Percentiles rank a stretch among this genome's conserved stretches.
phyloP scores from a whole-genome alignment of 2,797 vertebrate genomes.

The Chaetophractus vellerosus region DNA sequence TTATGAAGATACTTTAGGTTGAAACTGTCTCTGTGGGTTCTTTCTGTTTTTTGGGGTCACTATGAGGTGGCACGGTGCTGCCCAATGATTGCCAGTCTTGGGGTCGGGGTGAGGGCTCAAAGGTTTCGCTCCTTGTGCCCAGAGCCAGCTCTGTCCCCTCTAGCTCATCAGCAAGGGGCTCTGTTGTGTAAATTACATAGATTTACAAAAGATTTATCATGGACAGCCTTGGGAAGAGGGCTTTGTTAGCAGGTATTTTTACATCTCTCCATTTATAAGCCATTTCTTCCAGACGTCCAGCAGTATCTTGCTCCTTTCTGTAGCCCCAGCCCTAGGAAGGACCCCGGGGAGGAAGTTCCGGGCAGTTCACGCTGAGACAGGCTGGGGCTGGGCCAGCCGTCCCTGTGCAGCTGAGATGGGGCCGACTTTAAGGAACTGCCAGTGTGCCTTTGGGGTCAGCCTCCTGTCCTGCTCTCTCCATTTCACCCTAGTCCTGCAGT shows the following conservation, averaged over 20 bases:
- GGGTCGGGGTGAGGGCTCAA: too few species aligned
- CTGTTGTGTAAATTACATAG: not conserved
- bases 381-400: not conserved
- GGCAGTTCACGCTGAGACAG: not conserved
- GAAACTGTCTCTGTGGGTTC: not conserved
- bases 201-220: not conserved
- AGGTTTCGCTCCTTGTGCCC: not conserved
- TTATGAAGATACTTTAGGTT: not conserved
- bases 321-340: not conserved
- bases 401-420: too few species aligned
- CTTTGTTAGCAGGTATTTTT: not conserved
- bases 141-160: not conserved
- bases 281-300: not conserved
- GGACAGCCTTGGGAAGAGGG: not conserved
- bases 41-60: not conserved
- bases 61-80: too few species aligned
- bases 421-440: too few species aligned
- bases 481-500: too few species aligned
- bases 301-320: not conserved
- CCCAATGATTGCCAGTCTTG: not conserved
- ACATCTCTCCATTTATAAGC: not conserved
- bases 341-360: not conserved
- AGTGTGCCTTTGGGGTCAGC: too few species aligned
- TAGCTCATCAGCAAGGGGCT: not conserved
- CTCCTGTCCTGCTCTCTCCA: too few species aligned